phyloP scores from a whole-genome alignment of 2,113 vertebrate species.

The Rhinolophus ferrumequinum region DNA sequence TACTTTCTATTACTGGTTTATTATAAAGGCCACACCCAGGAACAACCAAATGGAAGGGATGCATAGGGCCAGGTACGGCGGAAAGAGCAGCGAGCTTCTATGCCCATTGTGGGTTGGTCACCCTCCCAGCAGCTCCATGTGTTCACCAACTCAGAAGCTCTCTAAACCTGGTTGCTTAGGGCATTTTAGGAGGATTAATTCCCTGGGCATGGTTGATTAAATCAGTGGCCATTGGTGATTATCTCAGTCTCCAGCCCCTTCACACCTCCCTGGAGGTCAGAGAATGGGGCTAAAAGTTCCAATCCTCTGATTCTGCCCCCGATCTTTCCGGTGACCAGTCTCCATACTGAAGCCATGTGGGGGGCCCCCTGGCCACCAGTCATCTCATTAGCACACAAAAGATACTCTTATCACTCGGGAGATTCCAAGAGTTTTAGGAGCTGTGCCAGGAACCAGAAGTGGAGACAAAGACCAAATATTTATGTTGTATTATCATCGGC shows the following conservation, averaged over 20 bases:
- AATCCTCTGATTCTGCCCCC: not conserved
- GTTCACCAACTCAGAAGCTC: not conserved
- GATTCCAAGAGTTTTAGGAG: not conserved
- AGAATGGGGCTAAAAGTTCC: not conserved
- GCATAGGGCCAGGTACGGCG: too few relatives aligned
- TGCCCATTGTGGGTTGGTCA: fast-evolving
- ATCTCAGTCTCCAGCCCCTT: not conserved
- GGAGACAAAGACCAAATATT: not conserved
- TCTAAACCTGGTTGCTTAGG: not conserved
- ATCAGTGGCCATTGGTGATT: not conserved
- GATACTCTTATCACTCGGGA: not conserved
- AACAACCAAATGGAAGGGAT: not conserved
- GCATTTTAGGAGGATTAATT: not conserved
- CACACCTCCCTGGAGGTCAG: not conserved
- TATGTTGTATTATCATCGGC: not conserved
- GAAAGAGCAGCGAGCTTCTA: not conserved
- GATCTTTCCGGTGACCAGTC: not conserved
- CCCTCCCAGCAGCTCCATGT: not conserved
- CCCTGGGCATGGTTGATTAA: not conserved
- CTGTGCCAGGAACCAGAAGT: not conserved
- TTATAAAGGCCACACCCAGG: not conserved
- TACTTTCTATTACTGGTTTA: not conserved
- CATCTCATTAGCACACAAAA: not conserved
- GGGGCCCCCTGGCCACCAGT: not conserved
- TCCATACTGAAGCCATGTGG: not conserved